Percentiles rank a stretch among this genome's conserved stretches.
Conservation (phyloP, 2,797 vertebrate species). For the Spizella passerina region DNA sequence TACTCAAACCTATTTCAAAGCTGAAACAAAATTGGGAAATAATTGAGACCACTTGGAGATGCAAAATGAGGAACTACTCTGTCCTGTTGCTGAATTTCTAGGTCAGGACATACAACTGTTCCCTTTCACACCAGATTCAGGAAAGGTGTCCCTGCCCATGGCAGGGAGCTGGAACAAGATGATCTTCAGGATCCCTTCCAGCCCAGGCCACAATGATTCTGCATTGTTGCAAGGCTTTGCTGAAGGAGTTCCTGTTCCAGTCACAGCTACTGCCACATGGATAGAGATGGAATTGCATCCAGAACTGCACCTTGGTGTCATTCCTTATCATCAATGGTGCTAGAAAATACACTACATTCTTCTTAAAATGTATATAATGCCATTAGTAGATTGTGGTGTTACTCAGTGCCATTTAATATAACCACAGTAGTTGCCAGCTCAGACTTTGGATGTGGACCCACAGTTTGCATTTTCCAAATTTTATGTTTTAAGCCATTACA, state of each 20-base stretch:
- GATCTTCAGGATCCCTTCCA: background rate
- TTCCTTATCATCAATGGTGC: background rate
- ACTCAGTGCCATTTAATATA: background rate
- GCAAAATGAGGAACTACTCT: background rate
- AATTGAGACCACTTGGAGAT: background rate
- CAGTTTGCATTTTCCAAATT: background rate
- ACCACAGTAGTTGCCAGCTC: background rate
- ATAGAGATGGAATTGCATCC: background rate
- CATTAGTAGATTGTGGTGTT: background rate
- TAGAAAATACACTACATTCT: background rate
- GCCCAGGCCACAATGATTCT: background rate
- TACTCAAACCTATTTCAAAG: background rate
- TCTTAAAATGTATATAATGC: background rate
- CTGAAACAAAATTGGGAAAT: background rate
- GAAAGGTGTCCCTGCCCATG: background rate
- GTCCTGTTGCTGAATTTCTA: background rate
- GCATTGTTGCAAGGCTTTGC: background rate
- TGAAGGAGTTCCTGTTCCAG: background rate
- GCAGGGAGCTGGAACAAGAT: background rate
- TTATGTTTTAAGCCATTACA: background rate
- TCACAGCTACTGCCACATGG: rapidly evolving
- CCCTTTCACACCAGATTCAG: background rate
- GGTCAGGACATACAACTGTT: background rate
- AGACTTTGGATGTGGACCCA: rapidly evolving
- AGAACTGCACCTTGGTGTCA: background rate